Evolutionary conservation across 2,888 invertebrate species (phyloP), one percentile per base, ranked within the genome.

Genomic region (Leptinotarsa juncta): DNA sequence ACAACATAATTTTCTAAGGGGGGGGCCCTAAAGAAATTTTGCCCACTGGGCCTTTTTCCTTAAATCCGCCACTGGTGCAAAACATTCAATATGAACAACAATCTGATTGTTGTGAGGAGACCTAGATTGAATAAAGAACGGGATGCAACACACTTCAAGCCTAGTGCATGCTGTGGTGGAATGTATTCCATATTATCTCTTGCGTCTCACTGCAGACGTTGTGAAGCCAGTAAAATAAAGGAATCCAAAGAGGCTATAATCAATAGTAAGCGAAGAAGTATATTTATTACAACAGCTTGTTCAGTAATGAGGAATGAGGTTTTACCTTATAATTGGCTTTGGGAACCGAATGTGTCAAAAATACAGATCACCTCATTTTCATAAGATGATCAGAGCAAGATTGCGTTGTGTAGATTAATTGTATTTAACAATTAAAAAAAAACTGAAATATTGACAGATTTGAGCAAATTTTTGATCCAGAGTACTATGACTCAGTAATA

Each of bases 281-380:
- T 18, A 60, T 48, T 70, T 1, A 23, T 60, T 49, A 42, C n/a
- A 20, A 51, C 15, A 32, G 68, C 68, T 26, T 26, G 26, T 26
- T 14, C 60, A 60, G 26, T 60, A 23, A 10, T 60, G 60, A 26
- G 60, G 15, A 48, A 62, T 49, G 50, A 62, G 12, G 26, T 70
- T n/a, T 49, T 65, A 60, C 42, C 20, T 57, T 15, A 60, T 60
- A 60, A 57, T 70, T 60, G n/a, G 16, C 32, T 70, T 60, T 42
- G 60, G 70, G 23, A 70, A 70, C 60, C 32, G 49, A 15, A n/a
- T 73, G 53, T 65, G 42, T 16, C 62, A 68, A n/a, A 73, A 73
- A 65, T 73, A 73, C 49, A 67, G 68, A 14, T 51, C 48, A 26
- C 65, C 51, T 32, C 72, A 73, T 48, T 65, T 65, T 3, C 18